Percentiles rank a stretch among this genome's conserved stretches.
These are phyloP conservation scores for Psophia crepitans DNA, from an alignment of 2,113 vertebrate species.

Conservation along the genomic window DNA sequence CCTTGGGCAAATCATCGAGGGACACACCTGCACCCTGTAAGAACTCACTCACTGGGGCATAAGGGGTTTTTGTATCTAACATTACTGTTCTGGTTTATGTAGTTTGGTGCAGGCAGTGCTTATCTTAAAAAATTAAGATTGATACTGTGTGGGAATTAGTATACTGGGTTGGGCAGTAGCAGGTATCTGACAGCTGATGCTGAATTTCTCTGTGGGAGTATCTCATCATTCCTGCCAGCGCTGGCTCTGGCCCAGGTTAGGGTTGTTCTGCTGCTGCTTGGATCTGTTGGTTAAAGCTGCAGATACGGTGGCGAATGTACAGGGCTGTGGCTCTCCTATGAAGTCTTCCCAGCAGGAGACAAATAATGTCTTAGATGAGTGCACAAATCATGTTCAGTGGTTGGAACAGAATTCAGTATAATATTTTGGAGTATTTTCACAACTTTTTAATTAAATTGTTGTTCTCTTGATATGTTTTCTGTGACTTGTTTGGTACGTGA, in stretches of 20 bases:
- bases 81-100: neutral
- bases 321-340: neutral
- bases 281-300: neutral
- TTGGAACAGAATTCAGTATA: neutral
- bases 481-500: neutral
- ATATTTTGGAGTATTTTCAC: neutral
- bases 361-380: neutral
- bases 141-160: neutral
- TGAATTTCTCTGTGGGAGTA: neutral
- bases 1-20: conserved; percentile 81
- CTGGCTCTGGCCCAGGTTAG: neutral
- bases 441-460: neutral
- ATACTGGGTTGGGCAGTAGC: neutral
- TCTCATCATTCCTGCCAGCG: neutral
- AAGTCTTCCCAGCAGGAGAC: neutral
- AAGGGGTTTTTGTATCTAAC: neutral
- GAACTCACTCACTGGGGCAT: neutral
- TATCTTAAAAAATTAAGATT: neutral
- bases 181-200: neutral
- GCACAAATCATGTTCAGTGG: neutral
- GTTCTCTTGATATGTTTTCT: neutral
- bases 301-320: neutral
- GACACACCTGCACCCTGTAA: conserved; percentile 87
- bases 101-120: rapidly evolving
- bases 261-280: neutral